Evolutionary conservation across 2,797 vertebrate genomes (phyloP), one percentile per base, ranked within the genome.

Genomic region (Enteromius afrohamiltoni): DNA sequence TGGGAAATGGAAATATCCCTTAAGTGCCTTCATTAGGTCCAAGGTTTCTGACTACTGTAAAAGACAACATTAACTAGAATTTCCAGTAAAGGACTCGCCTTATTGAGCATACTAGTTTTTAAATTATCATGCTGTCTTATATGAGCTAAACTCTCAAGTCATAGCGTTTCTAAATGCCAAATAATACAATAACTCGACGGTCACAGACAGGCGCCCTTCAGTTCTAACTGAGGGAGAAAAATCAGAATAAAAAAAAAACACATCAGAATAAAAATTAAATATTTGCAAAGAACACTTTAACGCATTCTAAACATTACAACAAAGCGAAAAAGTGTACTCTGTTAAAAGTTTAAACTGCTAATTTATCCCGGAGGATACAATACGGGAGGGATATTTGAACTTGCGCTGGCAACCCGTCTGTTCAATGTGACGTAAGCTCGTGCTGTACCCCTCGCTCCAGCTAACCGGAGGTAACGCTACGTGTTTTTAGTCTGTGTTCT

Each of bases 391-490:
- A 34, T 58, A 7, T 58, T 40, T 58, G 17, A 45, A 17, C 11
- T 1, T 10, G 60, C 64, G 62, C 53, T 83, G 81, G 81, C 81
- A 83, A 83, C 81, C 62, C 26, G 47, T 40, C 51, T 51, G 45
- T 31, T 34, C 19, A 2, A n/a, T 34, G 49, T 83, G 49, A 83
- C 81, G 81, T 77, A 51, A 21, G 3, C n/a, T 17, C 3, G 69
- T 29, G 45, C 6, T 26, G 26, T n/a, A 53, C 26, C 13, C 9
- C 55, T 42, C 14, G 45, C 58, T 49, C 42, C 21, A 75, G 58
- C 37, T 42, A 47, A 77, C 49, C 62, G 1, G 73, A 77, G 81
- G 81, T 83, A 40, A 40, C 8, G 40, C 40, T 40, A 68, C 58
- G 81, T 69, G 4, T 53, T 14, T 29, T 51, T 8, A 65, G 14